Evolutionary conservation across 2,797 vertebrate species (phyloP), one percentile per base, ranked within the genome.

Genomic region (Cygnus olor): DNA sequence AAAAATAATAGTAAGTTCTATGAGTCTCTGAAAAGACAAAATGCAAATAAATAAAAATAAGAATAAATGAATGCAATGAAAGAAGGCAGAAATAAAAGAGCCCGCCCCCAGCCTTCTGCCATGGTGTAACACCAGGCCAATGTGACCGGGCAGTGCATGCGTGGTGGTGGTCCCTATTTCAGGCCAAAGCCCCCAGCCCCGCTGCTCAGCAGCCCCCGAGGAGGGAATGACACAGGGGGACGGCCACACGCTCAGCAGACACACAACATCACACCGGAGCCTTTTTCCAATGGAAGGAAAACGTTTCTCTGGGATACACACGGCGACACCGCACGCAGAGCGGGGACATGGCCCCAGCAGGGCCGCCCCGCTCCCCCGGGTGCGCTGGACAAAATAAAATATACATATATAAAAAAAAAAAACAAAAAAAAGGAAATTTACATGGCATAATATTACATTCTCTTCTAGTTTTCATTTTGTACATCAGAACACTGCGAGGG

Each of bases 391-490:
- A 63, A 79, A 94, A 34, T 14, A 17, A 25, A 76, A 54, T 16
- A 49, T 20, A 63, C 24, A 60, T 61, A 86, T 73, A 57, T 30
- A 47, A 25, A 49, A 49, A 49, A 49, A 42, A 47, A 79, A 65
- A 2, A n/a, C n/a, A n/a, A 27, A n/a, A 38, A 70, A 14, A 28
- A 53, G 60, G 38, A 38, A 57, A 32, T 91, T 92, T 83, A 96
- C 89, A 89, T 24, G 73, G 90, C 47, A 74, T 56, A 74, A 84
- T 60, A 72, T 85, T 93, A 74, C 87, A 73, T 84, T 89, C 6
- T 82, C 83, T 89, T 93, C 58, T 45, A 63, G 49, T 70, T 94
- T 94, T 68, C 92, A 80, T 74, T 94, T 90, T 94, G 92, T 94
- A 93, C 94, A 96, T 84, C 76, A 77, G 80, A 93, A 92, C 83